Evolutionary conservation across 2,888 invertebrate genomes (phyloP), one percentile per base, ranked within the genome.

Genomic region (Pterobdella sp.): DNA sequence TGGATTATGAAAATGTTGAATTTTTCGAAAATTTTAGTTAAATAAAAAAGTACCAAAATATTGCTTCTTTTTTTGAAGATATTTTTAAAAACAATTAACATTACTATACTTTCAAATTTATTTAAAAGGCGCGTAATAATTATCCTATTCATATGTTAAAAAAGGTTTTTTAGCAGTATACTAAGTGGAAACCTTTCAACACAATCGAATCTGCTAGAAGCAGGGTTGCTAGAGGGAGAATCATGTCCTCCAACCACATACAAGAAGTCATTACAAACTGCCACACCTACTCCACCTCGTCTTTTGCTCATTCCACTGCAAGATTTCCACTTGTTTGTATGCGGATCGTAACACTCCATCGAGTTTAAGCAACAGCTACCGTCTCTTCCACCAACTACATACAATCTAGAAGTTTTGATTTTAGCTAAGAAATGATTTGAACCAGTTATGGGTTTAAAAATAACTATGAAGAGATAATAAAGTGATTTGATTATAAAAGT

Each of bases 211-310:
- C 93, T 87, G 73, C 88, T 88, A 1, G 92, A 91, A 73, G 89
- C 88, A 0, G 91, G 91, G 85, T 91, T 91, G 80, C 90, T 91
- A 34, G 92, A 91, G 0, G 94, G 93, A 14, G 93, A 92, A 84
- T 94, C 94, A 84, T 94, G 93, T 0, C 95, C 94, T 36, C 95
- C 94, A 76, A 94, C 86, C 0, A 93, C 94, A 84, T 94, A 95
- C 70, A 95, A 86, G 83, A 88, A 92, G 0, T 93, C 93, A 81
- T 91, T 90, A 37, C 91, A 89, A 0, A 92, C 92, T 73, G 92
- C 91, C 31, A 92, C 93, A 65, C 93, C 94, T 72, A 94, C 92
- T 22, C 93, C 92, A 1, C 94, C 93, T 73, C 94, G 87, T 32
- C 92, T 87, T 76, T 90, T 88, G 60, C 90, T 89, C 92, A 95